A percentile compares a stretch with the other conserved stretches of the same genome.
phyloP scores from a whole-genome alignment of 2,888 invertebrate species.

The Chloroclysta siterata region DNA sequence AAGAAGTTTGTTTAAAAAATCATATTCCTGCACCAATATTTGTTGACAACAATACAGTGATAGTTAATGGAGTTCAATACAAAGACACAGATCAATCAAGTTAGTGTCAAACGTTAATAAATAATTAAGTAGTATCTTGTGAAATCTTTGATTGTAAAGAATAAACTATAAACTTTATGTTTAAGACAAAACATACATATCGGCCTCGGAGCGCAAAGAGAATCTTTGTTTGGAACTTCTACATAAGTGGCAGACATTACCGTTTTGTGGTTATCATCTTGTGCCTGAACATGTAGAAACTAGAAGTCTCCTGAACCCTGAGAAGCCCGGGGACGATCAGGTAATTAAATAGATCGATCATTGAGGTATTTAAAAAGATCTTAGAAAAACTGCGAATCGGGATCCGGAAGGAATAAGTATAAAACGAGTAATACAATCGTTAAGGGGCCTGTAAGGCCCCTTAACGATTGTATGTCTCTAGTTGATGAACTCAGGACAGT shows the following conservation, averaged over 20 bases:
- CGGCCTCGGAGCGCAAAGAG: slow-evolving; percentile 86
- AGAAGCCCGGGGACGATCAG: slow-evolving; percentile 86
- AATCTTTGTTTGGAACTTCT: slow-evolving; percentile 90
- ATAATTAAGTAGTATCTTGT: too few species aligned
- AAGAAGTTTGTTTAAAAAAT: slow-evolving; percentile 87
- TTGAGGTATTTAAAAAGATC: too few species aligned
- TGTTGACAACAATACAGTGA: slow-evolving; percentile 55
- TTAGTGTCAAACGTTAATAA: slow-evolving; percentile 24
- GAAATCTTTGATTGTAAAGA: too few species aligned
- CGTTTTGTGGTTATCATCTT: slow-evolving; percentile 90
- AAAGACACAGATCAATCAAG: slow-evolving; percentile 54
- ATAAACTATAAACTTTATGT: neutral
- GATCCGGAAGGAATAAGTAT: too few species aligned
- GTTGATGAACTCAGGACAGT: too few species aligned
- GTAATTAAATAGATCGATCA: slow-evolving; percentile 50
- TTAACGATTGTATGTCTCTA: too few species aligned
- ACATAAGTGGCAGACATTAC: slow-evolving; percentile 90
- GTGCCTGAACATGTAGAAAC: slow-evolving; percentile 97
- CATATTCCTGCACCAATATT: slow-evolving; percentile 71
- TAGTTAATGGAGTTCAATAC: slow-evolving; percentile 69
- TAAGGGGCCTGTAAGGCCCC: too few species aligned
- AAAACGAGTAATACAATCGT: too few species aligned
- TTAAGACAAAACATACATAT: slow-evolving; percentile 50
- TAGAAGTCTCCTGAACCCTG: slow-evolving; percentile 89
- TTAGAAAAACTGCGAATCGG: too few species aligned